phyloP scores from a whole-genome alignment of 1,140 invertebrate species.

The Drosophila seguyi region DNA sequence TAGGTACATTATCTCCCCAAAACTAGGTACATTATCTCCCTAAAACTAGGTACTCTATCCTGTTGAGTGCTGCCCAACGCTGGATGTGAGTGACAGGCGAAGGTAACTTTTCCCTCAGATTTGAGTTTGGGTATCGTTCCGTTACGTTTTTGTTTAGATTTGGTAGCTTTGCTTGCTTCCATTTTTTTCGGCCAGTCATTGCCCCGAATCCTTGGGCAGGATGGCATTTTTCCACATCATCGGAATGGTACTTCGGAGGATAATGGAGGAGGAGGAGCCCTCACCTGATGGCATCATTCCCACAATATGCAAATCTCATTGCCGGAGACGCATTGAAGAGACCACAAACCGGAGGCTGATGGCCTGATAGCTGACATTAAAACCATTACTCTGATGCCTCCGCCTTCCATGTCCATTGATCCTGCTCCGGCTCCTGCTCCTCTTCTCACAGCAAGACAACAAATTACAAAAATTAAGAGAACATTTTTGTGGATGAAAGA shows the following conservation, averaged over 20 bases:
- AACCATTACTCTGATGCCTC: constrained; percentile 34
- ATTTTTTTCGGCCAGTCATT: constrained; percentile 59
- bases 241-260: constrained; percentile 8
- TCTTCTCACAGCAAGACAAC: constrained; percentile 42
- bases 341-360: constrained; percentile 47
- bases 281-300: constrained; percentile 47
- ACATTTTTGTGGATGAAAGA: constrained; percentile 62
- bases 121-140: constrained; percentile 19
- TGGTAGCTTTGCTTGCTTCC: constrained; percentile 18
- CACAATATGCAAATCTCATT: constrained; percentile 71
- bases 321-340: constrained; percentile 44
- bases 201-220: constrained; percentile 21
- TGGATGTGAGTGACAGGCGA: constrained; percentile 14
- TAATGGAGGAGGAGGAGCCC: neutral
- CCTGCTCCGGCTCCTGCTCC: neutral
- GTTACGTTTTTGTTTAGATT: constrained; percentile 37
- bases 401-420: neutral
- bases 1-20: too few relatives aligned
- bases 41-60: neutral
- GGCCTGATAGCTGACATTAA: constrained; percentile 54
- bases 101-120: constrained; percentile 36
- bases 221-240: constrained; percentile 40
- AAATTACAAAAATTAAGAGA: constrained; percentile 79
- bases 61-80: neutral
- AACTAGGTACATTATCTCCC: too few relatives aligned